Percentiles rank a stretch among this genome's conserved stretches.
Conservation (phyloP, 30 jellyfish, hydroid and myxozoan genomes). For the Rhopilema esculentum region DNA sequence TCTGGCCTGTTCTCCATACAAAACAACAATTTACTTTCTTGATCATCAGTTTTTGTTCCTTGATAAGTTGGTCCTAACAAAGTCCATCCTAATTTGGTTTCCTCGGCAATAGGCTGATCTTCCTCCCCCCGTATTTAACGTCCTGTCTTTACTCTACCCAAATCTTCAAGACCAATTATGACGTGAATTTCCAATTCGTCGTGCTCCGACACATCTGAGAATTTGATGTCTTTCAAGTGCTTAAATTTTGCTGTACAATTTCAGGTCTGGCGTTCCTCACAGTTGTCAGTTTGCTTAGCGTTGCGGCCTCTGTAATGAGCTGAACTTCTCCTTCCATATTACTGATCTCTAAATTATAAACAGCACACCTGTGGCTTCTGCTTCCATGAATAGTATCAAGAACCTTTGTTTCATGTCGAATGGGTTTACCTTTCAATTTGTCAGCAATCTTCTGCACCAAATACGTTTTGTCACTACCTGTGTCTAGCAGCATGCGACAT, state of each 20-base stretch:
- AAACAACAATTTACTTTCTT: neutral
- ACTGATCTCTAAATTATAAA: conserved; percentile 19
- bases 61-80: conserved; percentile 16
- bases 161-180: too few species aligned
- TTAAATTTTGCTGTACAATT: too few species aligned
- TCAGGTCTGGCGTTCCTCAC: too few species aligned
- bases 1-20: neutral
- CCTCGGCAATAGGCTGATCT: too few species aligned
- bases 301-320: too few species aligned
- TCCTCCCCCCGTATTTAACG: too few species aligned
- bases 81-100: conserved; percentile 34
- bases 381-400: conserved; percentile 2
- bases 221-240: too few species aligned
- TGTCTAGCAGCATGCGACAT: conserved; percentile 51
- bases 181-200: too few species aligned
- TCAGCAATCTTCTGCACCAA: conserved; percentile 37
- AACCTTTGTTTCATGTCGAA: conserved; percentile 29
- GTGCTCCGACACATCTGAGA: too few species aligned
- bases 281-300: too few species aligned
- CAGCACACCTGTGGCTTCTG: conserved; percentile 19
- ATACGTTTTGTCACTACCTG: conserved; percentile 51
- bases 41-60: neutral
- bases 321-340: too few species aligned
- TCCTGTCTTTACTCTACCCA: too few species aligned
- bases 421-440: conserved; percentile 32